Evolutionary conservation across 1,140 invertebrate genomes (phyloP), one percentile per base, ranked within the genome.

Genomic region (Oreohelix idahoensis): DNA sequence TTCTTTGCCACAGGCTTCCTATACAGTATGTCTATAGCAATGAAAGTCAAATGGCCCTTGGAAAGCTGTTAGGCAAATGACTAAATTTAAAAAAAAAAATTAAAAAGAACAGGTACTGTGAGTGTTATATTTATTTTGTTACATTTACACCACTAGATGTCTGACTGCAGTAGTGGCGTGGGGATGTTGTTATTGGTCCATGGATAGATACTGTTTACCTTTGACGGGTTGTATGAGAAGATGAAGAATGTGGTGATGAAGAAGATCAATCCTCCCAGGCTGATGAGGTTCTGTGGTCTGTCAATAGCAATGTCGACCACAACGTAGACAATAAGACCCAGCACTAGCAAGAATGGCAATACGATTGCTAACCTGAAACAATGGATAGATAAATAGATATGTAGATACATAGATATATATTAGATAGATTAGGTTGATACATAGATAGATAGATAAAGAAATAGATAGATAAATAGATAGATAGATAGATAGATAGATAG

Each of bases 231-330:
- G 15, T 84, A 38, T 2, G 91, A 92, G 74, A 89, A 91, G 29
- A 91, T 39, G 79, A 87, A 91, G 81, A 89, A 88, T 10, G 89
- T 73, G 11, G 88, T 15, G 29, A 92, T 71, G 83, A 89, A 92
- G 42, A 90, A 39, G 23, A 78, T 75, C 4, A 89, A 69, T 23
- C 91, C 91, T 38, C 83, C 87, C 0, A 89, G 51, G 4, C 91
- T 89, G 23, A 91, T 84, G 0, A 92, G 84, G 82, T 91, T 92
- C 20, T 81, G 15, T 1, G 90, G 89, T 23, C 84, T 83, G 69
- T 89, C 81, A 0, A 90, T 73, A 0, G 75, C 88, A 1, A 91
- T 85, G 51, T 90, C 89, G 35, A 90, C 79, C 38, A 91, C 86
- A 1, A 92, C 75, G 76, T 89, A 90, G 0, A 87, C 79, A 32